These are phyloP conservation scores for Lycophotia porphyrea DNA, from an alignment of 2,888 invertebrate genomes.

Conservation along the genomic window DNA sequence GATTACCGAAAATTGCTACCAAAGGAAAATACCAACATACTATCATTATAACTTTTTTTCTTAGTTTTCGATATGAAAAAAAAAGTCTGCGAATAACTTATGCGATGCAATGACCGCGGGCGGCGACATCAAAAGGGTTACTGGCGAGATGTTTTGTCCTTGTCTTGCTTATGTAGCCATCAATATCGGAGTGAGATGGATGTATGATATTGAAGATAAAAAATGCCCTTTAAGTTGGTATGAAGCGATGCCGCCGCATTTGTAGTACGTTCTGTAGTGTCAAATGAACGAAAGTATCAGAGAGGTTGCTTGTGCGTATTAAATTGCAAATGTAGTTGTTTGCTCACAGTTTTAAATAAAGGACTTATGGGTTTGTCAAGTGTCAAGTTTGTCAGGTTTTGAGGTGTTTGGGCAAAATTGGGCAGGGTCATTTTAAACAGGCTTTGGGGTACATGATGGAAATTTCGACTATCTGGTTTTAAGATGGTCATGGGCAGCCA, in stretches of 20 bases:
- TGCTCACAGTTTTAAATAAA: conserved; percentile 36
- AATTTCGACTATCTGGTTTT: not conserved
- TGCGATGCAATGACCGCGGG: conserved; percentile 84
- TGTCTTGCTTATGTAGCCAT: conserved; percentile 58
- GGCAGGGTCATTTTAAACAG: conserved; percentile 6
- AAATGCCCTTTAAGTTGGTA: conserved; percentile 81
- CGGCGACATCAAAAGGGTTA: conserved; percentile 86
- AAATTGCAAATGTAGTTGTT: conserved; percentile 70
- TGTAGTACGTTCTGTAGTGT: conserved; percentile 68
- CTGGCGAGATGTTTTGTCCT: conserved; percentile 78
- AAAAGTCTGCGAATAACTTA: conserved; percentile 80
- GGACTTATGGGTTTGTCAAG: conserved; percentile 26
- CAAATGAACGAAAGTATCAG: conserved; percentile 72
- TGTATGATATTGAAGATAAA: conserved; percentile 76
- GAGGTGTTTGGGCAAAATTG: not conserved
- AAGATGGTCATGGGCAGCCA: not conserved
- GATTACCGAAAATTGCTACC: conserved; percentile 87
- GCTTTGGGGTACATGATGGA: no score
- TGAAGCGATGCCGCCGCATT: conserved; percentile 76
- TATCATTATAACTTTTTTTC: conserved; percentile 79
- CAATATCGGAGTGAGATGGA: conserved; percentile 69
- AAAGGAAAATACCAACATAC: conserved; percentile 80
- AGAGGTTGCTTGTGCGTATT: conserved; percentile 66
- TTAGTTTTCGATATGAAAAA: conserved; percentile 87
- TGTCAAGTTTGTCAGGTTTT: conserved; percentile 33